Evolutionary conservation across 2,888 invertebrate genomes (phyloP), one percentile per base, ranked within the genome.

Genomic region (Ophraella communa): DNA sequence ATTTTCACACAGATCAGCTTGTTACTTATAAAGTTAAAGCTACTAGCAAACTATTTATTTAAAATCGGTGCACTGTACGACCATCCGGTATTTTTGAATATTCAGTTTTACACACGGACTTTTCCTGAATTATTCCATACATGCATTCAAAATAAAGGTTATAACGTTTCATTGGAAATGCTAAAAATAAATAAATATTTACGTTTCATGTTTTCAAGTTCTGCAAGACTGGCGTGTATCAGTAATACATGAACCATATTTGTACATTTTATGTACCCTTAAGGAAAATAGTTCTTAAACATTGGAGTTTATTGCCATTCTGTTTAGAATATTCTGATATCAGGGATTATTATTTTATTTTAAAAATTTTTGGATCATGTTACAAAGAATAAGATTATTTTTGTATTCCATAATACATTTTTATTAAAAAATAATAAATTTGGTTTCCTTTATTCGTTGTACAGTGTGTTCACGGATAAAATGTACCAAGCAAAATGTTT

Each of bases 161-260:
- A 59, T 64, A 49, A 64, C 64, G 49, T 64, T 64, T 54, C 54
- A 59, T 54, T 64, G 35, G 21, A 64, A 64, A 59, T 49, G 52
- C 39, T 64, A 44, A 44, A 24, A 60, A 52, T 63, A 53, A 58
- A 64, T 64, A 64, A 58, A 59, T 64, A 54, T 64, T 59, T 64
- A 54, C 64, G 53, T 64, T 64, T 54, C 47, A 59, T 54, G 54
- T 64, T 64, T 64, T 30, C 54, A 39, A 64, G 59, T 27, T 54
- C 54, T 58, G 39, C 10, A 27, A 51, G 21, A 45, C 21, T 21
- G 17, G 27, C 49, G 14, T 39, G 35, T 24, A 58, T 11, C 30
- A 39, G 21, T 17, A 35, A 42, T 35, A 54, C 24, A 21, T 54
- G 39, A 35, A n/a, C 7, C 17, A 35, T 21, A 21, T 21, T 54